Base-by-base conservation (phyloP, 1,140 invertebrate species). In the Rhopalosiphum padi region DNA sequence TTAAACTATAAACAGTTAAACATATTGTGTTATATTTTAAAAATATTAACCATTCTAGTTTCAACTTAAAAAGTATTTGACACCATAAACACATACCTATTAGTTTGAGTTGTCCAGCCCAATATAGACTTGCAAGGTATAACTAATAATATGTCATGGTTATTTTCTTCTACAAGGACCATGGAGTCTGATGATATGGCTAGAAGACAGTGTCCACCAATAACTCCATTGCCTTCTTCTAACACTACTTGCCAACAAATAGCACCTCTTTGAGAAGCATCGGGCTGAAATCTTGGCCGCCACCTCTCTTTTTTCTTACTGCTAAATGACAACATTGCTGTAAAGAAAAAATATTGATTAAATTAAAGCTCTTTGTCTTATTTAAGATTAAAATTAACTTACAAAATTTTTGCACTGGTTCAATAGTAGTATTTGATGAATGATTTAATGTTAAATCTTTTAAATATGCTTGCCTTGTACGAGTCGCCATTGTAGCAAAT, bases 401-500 rank as follows among this genome's bases (percentile, higher is more conserved):
- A 98, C 98, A 98, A 95, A 99, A 98, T 96, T 98, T 99, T 94
- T 98, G 97, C 60, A 97, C 97, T 41, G 97, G 97, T 94, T 99
- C 98, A 23, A 99, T 96, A 15, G 97, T 96, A 15, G 97, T 97
- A 51, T 97, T 97, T 4, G 98, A 97, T 0, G 97, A 96, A 95
- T 98, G 98, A 95, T 99, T 99, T 68, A 97, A 96, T 11, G 98
- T 97, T 91, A 99, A 96, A 95, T 98, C 97, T 95, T 99, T 99
- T 93, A 99, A 96, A 95, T 99, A 99, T 96, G 99, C 99, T 95
- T 99, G 98, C 94, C 99, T 96, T 35, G 99, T 99, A 95, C 99
- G 96, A 21, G 98, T 98, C 8, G 99, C 98, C 98, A 99, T 99
- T 9, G 98, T 98, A 88, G 98, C 97, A 96, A 99, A 99, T 96